These are phyloP conservation scores for Apogon talboti DNA, from an alignment of 2,797 vertebrate genomes.

Conservation along the genomic window DNA sequence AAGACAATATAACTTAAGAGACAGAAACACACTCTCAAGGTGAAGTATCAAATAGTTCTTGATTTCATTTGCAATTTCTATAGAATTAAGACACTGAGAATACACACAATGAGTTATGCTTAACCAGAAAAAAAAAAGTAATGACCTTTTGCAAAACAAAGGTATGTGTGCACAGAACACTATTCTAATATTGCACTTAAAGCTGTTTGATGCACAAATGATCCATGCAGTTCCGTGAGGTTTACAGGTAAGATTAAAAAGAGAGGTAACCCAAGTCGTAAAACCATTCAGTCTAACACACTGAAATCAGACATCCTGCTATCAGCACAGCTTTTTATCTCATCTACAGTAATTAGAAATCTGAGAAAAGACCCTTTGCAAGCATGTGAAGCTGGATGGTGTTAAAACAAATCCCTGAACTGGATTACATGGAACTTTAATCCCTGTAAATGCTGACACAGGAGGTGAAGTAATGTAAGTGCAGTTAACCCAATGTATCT, in stretches of 20 bases:
- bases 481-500: not conserved
- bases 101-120: not conserved
- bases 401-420: conserved; percentile 27
- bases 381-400: not conserved
- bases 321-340: not conserved
- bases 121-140: not conserved
- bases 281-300: conserved; percentile 13
- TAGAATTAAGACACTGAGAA: not conserved
- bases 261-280: too few species aligned
- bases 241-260: too few species aligned
- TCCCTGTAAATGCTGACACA: conserved; percentile 22
- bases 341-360: conserved; percentile 5
- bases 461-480: conserved; percentile 10
- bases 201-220: not conserved
- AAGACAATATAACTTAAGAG: not conserved
- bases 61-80: not conserved
- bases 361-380: not conserved
- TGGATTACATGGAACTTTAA: conserved; percentile 21
- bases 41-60: not conserved
- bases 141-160: not conserved
- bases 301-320: not conserved
- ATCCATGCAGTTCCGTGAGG: too few species aligned
- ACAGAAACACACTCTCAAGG: not conserved
- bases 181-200: not conserved
- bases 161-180: not conserved